These are phyloP conservation scores for Sinocyclocheilus grahami DNA, from an alignment of 2,113 vertebrate species.

Conservation along the genomic window DNA sequence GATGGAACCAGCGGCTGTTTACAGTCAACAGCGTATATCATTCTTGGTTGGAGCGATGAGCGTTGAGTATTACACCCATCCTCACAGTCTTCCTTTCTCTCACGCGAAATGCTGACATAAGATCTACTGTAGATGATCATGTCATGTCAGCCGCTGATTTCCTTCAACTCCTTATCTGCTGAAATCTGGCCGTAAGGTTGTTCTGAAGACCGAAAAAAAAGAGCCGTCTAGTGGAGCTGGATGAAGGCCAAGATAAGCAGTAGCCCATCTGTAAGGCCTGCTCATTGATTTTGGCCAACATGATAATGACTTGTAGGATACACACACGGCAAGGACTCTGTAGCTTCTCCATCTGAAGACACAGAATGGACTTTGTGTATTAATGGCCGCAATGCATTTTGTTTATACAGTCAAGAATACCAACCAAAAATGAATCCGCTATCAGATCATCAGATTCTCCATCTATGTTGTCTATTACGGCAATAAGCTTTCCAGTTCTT, in stretches of 20 bases:
- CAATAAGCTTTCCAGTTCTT: neutral
- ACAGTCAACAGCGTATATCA: constrained; percentile 48
- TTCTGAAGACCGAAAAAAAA: constrained; percentile 32
- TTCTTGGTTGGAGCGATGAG: constrained; percentile 33
- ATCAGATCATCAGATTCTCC: neutral
- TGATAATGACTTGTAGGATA: constrained; percentile 42
- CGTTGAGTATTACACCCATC: constrained; percentile 23
- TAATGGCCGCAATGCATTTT: neutral
- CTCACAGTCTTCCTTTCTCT: constrained; percentile 16
- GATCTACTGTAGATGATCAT: constrained; percentile 21
- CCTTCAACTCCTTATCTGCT: constrained; percentile 15
- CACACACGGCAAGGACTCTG: constrained; percentile 27
- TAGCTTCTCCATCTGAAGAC: neutral
- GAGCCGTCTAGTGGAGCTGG: constrained; percentile 34
- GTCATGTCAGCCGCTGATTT: constrained; percentile 15
- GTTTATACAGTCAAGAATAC: neutral
- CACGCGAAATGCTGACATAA: neutral
- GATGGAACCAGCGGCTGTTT: constrained; percentile 52
- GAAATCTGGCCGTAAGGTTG: neutral
- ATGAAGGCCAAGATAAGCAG: constrained; percentile 47
- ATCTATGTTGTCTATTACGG: neutral
- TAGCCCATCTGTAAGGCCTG: constrained; percentile 39
- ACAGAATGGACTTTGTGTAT: neutral
- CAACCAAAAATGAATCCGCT: neutral
- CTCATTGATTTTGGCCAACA: constrained; percentile 37